Base-by-base conservation (phyloP, 2,797 vertebrate genomes). In the Coregonus ussuriensis region DNA sequence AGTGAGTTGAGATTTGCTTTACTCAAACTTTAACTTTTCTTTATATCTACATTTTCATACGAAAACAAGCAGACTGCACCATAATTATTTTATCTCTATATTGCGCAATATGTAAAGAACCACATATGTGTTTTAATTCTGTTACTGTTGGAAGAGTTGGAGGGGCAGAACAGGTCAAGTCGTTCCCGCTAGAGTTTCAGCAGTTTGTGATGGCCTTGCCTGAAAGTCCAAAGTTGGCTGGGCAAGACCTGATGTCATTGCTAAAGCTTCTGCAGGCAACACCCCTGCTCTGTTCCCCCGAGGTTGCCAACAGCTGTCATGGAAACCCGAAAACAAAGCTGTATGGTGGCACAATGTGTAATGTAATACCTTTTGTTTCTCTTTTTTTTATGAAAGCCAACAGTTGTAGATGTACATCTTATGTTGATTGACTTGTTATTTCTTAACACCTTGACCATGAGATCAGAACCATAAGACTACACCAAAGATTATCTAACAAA, bases 191-290 rank as follows among this genome's bases (percentile, higher is more conserved):
- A 33, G 13, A 1, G 78, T 79, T 81, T 83, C 93, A 79, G 94
- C 86, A 89, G 89, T 93, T 93, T 89, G 93, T 99, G 98, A 98
- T 67, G 95, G 92, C 88, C 88, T 89, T 88, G 78, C 87, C 96
- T 81, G 83, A 98, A 99, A 96, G 86, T 93, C 86, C 67, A 1
- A 51, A 6, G 18, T 6, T 74, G 85, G 91, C 75, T 80, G 95
- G 95, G 85, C 71, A 89, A 80, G 77, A 83, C 92, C 94, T 90
- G 97, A 99, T 96, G 93, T 94, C 85, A 63, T 77, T 91, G 90
- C 90, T 90, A 82, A 93, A 41, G 87, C 88, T 25, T 75, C 79
- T 79, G 79, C 70, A 85, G 85, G 86, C 33, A 85, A 86, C 78
- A 11, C 75, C 74, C 77, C 18, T 0, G 41, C 41, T 56, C 83